Evolutionary conservation across 1,140 invertebrate genomes (phyloP).

Genomic region (Sycophila sp.): DNA sequence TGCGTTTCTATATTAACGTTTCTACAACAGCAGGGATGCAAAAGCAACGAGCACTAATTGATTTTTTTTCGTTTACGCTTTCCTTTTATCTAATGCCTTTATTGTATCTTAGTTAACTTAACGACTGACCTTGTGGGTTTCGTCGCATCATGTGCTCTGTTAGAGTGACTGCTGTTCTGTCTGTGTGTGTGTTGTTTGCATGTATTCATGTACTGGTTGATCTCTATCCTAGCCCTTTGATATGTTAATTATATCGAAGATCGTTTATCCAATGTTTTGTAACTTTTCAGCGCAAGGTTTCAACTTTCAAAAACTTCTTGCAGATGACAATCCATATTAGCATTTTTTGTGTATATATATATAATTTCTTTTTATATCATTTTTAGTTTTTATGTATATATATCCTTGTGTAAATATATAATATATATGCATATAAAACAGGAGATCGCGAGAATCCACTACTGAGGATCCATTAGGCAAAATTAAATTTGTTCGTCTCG

Average conservation of each 20-base stretch:
- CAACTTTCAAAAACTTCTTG: slow-evolving; percentile 44
- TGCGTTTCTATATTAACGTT: neutral
- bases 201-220: slow-evolving; percentile 3
- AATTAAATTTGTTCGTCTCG: slow-evolving; percentile 10
- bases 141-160: neutral
- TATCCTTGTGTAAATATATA: slow-evolving; percentile 21
- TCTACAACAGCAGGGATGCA: slow-evolving; percentile 5
- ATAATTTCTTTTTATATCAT: slow-evolving; percentile 26
- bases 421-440: slow-evolving; percentile 32
- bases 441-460: slow-evolving; percentile 3
- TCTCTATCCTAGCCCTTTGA: slow-evolving; percentile 17
- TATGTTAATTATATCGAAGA: slow-evolving; percentile 37
- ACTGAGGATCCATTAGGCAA: slow-evolving; percentile 24
- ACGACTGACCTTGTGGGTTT: slow-evolving; percentile 6
- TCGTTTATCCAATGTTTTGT: slow-evolving; percentile 22
- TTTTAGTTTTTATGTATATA: slow-evolving; percentile 10
- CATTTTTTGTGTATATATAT: slow-evolving; percentile 22
- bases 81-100: slow-evolving; percentile 5
- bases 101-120: neutral
- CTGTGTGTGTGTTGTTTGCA: neutral
- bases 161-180: neutral
- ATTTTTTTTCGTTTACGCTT: neutral
- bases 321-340: slow-evolving; percentile 20
- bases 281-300: slow-evolving; percentile 11
- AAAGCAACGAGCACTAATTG: neutral